Conservation (phyloP, 92 coral and sea anemone genomes). For the Zoanthus sansibaricus region DNA sequence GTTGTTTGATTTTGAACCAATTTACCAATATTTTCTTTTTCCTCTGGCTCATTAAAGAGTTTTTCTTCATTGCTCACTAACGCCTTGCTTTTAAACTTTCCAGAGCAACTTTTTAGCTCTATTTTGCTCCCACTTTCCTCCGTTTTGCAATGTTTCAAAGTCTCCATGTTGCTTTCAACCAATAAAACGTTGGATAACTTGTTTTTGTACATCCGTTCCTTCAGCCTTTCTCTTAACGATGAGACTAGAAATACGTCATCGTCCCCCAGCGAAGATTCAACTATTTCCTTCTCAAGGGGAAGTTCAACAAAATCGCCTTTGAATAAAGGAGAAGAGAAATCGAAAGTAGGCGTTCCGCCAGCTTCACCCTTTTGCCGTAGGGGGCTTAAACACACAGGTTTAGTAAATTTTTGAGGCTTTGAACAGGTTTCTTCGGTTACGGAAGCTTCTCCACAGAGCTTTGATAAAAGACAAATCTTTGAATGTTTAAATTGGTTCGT, state of each 20-base stretch:
- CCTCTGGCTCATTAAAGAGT: not conserved
- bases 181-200: not conserved
- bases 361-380: not conserved
- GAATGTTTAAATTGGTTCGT: not conserved
- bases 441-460: not conserved
- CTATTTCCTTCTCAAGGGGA: not conserved
- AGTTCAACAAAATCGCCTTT: constrained; percentile 26
- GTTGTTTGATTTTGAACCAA: not conserved
- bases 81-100: not conserved
- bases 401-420: not conserved
- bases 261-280: constrained; percentile 11
- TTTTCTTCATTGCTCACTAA: not conserved
- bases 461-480: not conserved
- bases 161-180: not conserved
- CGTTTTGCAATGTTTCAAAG: not conserved
- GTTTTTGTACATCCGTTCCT: not conserved
- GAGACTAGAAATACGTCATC: not conserved
- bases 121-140: not conserved
- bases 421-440: not conserved
- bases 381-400: not conserved
- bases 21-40: not conserved
- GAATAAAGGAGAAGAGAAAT: not conserved
- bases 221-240: constrained; percentile 32
- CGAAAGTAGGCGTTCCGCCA: not conserved
- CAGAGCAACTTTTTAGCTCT: not conserved